Conservation (phyloP, 2,888 invertebrate species). For the Brachyopa scutellaris region DNA sequence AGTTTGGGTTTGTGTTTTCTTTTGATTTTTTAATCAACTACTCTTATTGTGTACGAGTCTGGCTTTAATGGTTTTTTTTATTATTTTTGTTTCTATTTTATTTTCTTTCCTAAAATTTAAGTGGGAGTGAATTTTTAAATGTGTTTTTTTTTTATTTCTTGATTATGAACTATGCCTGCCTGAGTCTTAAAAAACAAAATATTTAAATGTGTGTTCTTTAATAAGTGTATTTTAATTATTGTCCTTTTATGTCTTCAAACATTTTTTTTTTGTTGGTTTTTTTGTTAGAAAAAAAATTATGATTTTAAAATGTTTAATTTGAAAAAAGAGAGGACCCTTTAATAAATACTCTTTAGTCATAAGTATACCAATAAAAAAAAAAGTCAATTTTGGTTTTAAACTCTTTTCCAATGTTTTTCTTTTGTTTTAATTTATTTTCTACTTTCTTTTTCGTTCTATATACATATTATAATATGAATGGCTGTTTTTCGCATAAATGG, state of each 20-base stretch:
- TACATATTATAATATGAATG: conserved; percentile 45
- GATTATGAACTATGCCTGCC: conserved; percentile 57
- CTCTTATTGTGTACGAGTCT: conserved; percentile 72
- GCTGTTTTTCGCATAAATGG: conserved; percentile 68
- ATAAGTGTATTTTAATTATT: conserved; percentile 62
- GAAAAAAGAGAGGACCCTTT: conserved; percentile 70
- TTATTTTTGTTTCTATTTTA: conserved; percentile 3
- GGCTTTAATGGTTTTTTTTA: conserved; percentile 68
- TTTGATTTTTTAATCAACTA: conserved; percentile 38
- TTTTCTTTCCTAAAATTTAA: neutral
- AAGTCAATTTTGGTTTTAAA: conserved; percentile 35
- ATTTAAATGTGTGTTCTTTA: conserved; percentile 59
- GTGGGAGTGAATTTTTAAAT: conserved; percentile 20
- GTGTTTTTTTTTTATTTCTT: conserved; percentile 33
- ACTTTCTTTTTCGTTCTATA: conserved; percentile 7
- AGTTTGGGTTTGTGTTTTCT: conserved; percentile 18
- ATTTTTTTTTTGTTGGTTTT: conserved; percentile 24
- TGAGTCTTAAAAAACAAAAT: conserved; percentile 48
- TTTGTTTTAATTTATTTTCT: conserved; percentile 19
- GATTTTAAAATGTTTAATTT: conserved; percentile 57
- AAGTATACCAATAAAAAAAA: conserved; percentile 37
- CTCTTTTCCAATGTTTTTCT: conserved; percentile 23
- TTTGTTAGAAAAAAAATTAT: conserved; percentile 53
- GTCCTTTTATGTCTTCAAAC: conserved; percentile 55
- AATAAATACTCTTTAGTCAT: conserved; percentile 62